Evolutionary conservation across 1,140 invertebrate species (phyloP).

Genomic region (Lasaia peninsularis): DNA sequence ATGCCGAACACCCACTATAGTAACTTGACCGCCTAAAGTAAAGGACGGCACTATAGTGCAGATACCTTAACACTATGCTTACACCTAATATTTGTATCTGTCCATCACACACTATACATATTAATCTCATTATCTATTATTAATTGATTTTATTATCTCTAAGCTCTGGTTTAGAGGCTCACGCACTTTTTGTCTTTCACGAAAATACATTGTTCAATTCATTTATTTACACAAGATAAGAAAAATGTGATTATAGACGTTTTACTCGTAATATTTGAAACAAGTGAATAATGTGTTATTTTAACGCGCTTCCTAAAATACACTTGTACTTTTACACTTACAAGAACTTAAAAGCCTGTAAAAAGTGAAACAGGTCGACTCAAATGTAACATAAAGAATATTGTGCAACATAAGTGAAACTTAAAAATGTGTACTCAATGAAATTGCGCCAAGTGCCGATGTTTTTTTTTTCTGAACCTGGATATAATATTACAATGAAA

Average conservation of each 20-base stretch:
- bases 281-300: no score
- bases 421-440: no score
- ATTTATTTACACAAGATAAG: background rate
- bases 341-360: no score
- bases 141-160: conserved; percentile 9
- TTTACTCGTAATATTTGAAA: no score
- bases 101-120: conserved; percentile 7
- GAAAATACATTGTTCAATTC: background rate
- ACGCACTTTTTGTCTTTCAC: conserved; percentile 9
- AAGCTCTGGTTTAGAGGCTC: background rate
- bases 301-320: no score
- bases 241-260: background rate
- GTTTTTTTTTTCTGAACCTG: no score
- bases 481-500: no score
- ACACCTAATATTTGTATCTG: background rate
- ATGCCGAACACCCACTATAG: background rate
- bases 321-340: no score
- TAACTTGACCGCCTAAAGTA: background rate
- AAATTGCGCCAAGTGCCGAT: no score
- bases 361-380: no score
- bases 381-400: no score
- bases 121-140: conserved; percentile 9
- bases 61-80: background rate
- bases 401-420: no score
- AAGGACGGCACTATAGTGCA: background rate